Percentiles rank a stretch among this genome's conserved stretches.
Conservation (phyloP, 2,888 invertebrate genomes). For the Agrochola litura region DNA sequence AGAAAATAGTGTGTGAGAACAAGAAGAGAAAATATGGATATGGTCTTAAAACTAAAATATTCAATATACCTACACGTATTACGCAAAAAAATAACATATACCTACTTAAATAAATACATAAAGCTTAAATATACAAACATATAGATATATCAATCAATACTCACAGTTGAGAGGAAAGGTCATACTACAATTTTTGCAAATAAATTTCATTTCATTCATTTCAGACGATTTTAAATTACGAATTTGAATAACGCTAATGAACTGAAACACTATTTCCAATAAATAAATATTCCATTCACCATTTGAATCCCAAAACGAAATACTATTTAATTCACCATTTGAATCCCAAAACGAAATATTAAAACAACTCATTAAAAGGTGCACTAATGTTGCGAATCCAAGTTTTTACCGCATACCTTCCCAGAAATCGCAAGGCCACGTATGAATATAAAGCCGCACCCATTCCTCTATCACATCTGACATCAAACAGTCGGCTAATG, state of each 20-base stretch:
- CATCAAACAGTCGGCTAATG: slow-evolving; percentile 76
- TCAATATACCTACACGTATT: too few species aligned
- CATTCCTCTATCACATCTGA: slow-evolving; percentile 69
- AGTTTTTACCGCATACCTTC: slow-evolving; percentile 63
- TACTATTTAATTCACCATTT: slow-evolving; percentile 13
- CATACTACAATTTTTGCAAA: too few species aligned
- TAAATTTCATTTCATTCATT: too few species aligned
- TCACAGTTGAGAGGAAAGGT: too few species aligned
- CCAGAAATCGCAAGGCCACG: slow-evolving; percentile 67
- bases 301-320: slow-evolving; percentile 40
- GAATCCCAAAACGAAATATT: slow-evolving; percentile 43
- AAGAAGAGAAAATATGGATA: too few species aligned
- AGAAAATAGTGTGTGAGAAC: too few species aligned
- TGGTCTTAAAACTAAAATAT: too few species aligned
- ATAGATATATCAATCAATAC: too few species aligned
- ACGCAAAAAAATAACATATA: too few species aligned
- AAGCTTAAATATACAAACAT: too few species aligned
- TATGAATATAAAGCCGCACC: slow-evolving; percentile 68
- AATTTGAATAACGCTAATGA: slow-evolving; percentile 18
- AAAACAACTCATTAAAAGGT: slow-evolving; percentile 53
- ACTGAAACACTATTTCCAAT: slow-evolving; percentile 16
- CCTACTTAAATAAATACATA: too few species aligned
- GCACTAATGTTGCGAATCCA: slow-evolving; percentile 40
- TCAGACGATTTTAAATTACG: not conserved
- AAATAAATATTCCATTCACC: slow-evolving; percentile 27